Evolutionary conservation across 2,113 vertebrate species (phyloP), one percentile per base, ranked within the genome.

Genomic region (Seriola aureovittata): DNA sequence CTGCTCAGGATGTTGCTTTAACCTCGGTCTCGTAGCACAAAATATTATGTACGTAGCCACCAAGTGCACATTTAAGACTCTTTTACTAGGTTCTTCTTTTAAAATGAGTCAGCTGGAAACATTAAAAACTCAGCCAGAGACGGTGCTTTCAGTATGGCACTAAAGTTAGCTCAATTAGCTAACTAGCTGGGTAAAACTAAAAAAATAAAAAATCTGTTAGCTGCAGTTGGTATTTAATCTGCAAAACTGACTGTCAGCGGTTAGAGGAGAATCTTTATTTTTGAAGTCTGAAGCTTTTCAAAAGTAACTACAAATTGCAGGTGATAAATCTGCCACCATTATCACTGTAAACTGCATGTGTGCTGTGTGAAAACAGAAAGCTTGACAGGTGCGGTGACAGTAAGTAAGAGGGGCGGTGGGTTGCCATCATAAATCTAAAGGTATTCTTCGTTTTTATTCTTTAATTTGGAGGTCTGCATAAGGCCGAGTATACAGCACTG

Each of bases 401-500:
- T 44, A 19, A 40, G 42, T 19, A 64, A 67, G 54, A 54, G 25
- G 36, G 11, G 14, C 16, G 16, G 17, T 1, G 55, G 38, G 29
- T 14, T 17, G 14, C 21, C 12, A 5, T 66, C 32, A 76, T 64
- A 38, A 67, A 75, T 75, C 34, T 32, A 21, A 78, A 71, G 44
- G 38, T 48, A 80, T 71, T 70, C 44, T 38, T 60, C 36, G 19
- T 46, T 89, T 81, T 73, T 65, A 65, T 77, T 71, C 40, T 57
- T 52, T 65, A 23, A 73, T 76, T 84, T 71, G 5, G 25, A 75
- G 54, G 71, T 64, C 65, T 86, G 63, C 65, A 66, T 74, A 69
- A 89, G 86, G 80, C 90, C 82, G 78, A 38, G 80, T 74, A 87
- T 75, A 65, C 34, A 66, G 54, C 38, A 68, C 83, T 85, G 77